Evolutionary conservation across 2,113 vertebrate genomes (phyloP), one percentile per base, ranked within the genome.

Genomic region (Anguilla rostrata): DNA sequence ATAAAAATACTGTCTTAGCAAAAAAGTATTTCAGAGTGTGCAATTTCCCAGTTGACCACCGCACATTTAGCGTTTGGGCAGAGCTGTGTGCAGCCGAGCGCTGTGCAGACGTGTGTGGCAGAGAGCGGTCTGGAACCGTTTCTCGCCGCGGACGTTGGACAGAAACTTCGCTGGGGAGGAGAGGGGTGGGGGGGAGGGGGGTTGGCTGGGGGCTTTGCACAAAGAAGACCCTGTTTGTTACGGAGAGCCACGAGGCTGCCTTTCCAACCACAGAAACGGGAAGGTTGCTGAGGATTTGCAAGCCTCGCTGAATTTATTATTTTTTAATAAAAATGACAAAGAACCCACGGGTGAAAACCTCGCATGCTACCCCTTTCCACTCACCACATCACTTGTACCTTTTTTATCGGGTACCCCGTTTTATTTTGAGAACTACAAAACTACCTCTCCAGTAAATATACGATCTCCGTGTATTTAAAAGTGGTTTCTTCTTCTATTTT

Each of bases 1-100:
- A 53, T n/a, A 86, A 89, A 85, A 89, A 88, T 80, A 84, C 75
- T 57, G 84, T 78, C 83, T 49, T 1, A 85, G 43, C n/a, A 83
- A 84, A 85, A 57, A 86, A 89, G 88, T 85, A 91, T 88, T 87
- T 83, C 78, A 66, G 63, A 85, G 46, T 39, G 46, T 26, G 43
- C 82, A n/a, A 4, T 83, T 83, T 57, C 60, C 80, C 46, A 29
- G n/a, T 8, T 22, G 39, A 46, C 11, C 80, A 56, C 40, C 60
- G 81, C 87, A 78, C 78, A 87, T 89, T 85, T 83, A 34, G 40
- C 75, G 57, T 79, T 66, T 75, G 81, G 79, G 49, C 80, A 46
- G 18, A 11, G 80, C 39, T 11, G 26, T 46, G n/a, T n/a, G n/a
- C n/a, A n/a, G n/a, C 20, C n/a, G 2, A 20, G 26, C 18, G 12